phyloP scores from a whole-genome alignment of 37 sponge, comb jelly and placozoan genomes.

The Agelas oroides region DNA sequence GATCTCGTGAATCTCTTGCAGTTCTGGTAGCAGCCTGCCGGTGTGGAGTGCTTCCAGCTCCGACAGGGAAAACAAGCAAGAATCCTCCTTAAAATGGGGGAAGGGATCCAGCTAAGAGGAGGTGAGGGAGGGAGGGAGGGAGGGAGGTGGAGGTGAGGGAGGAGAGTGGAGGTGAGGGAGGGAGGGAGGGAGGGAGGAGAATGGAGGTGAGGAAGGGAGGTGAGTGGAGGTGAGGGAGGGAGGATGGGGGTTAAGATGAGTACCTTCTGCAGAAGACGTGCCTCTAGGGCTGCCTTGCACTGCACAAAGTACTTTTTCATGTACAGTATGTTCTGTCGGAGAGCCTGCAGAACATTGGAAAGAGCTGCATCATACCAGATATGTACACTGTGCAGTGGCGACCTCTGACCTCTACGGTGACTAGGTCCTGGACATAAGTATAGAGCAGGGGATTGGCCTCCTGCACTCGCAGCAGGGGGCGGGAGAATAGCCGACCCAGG shows the following conservation, averaged over 20 bases:
- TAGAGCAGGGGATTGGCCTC: conserved; percentile 63
- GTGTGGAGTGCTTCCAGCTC: conserved; percentile 71
- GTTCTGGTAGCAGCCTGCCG: conserved; percentile 69
- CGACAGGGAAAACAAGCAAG: conserved; percentile 72
- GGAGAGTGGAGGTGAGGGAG: neutral
- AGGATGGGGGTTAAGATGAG: too few species aligned
- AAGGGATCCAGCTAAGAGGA: neutral
- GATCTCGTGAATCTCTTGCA: conserved; percentile 56
- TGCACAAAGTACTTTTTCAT: conserved; percentile 80
- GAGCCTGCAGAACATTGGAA: conserved; percentile 2
- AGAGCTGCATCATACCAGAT: neutral
- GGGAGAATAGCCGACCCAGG: conserved; percentile 26
- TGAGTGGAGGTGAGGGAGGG: too few species aligned
- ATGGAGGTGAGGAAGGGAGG: too few species aligned
- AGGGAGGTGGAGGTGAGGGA: neutral
- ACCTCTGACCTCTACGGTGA: conserved; percentile 42
- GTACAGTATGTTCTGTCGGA: conserved; percentile 72
- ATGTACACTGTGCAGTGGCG: neutral
- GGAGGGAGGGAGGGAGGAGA: neutral
- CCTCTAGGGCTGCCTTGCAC: conserved; percentile 69
- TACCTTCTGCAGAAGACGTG: conserved; percentile 53
- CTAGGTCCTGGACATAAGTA: conserved; percentile 67
- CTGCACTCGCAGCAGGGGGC: conserved; percentile 47
- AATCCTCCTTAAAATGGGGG: conserved; percentile 47
- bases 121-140: neutral